Evolutionary conservation across 2,113 vertebrate genomes (phyloP).

Genomic region (Notothenia coriiceps): DNA sequence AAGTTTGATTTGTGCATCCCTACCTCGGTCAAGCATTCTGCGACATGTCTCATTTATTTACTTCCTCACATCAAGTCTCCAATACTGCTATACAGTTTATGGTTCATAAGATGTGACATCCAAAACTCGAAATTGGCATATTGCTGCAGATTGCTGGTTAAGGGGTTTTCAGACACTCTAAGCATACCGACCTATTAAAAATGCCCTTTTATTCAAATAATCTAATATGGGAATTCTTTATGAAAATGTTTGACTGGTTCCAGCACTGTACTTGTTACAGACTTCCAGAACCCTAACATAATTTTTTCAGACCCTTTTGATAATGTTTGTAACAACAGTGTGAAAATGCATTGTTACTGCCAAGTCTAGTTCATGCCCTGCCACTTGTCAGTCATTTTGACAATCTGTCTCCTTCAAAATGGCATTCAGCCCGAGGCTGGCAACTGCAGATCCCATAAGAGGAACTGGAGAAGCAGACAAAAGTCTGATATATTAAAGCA

Average conservation of each 20-base stretch:
- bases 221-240: too few relatives aligned
- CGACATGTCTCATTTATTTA: not conserved
- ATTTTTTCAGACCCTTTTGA: conserved; percentile 19
- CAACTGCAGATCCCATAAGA: conserved; percentile 34
- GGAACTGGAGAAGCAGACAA: conserved; percentile 30
- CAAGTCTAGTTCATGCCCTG: conserved; percentile 6
- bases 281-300: not conserved
- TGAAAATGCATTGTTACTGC: conserved; percentile 11
- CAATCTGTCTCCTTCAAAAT: conserved; percentile 44
- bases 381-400: conserved; percentile 61
- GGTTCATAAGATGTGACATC: not conserved
- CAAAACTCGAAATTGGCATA: not conserved
- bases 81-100: not conserved
- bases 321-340: conserved; percentile 12
- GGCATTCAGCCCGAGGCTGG: conserved; percentile 42
- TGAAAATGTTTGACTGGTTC: too few relatives aligned
- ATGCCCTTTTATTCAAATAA: not conserved
- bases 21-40: not conserved
- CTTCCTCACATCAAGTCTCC: not conserved
- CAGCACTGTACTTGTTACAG: conserved; percentile 3
- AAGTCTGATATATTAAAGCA: not conserved
- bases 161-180: not conserved
- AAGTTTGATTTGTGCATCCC: not conserved
- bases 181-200: not conserved
- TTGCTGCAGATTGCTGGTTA: not conserved